Percentiles rank a stretch among this genome's conserved stretches.
Evolutionary conservation across 1,140 invertebrate species (phyloP).

Genomic region (Drosophila navojoa): DNA sequence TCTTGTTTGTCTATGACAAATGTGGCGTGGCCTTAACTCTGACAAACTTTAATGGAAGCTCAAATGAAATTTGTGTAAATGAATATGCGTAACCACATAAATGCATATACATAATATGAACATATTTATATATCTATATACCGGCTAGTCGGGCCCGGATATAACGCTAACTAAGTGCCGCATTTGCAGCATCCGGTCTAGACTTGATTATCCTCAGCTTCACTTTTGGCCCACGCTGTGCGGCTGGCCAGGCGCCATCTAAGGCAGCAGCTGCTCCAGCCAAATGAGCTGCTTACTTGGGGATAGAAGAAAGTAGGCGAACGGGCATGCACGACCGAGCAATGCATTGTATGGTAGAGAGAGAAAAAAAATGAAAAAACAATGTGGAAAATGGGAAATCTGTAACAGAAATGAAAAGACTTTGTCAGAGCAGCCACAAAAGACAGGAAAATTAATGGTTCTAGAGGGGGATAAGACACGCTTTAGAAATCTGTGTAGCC

Average conservation of each 20-base stretch:
- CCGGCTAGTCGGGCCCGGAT: constrained; percentile 5
- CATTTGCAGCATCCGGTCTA: constrained; percentile 72
- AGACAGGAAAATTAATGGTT: too few relatives aligned
- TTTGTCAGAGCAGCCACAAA: too few relatives aligned
- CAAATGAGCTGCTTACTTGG: constrained; percentile 52
- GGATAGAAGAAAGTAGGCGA: constrained; percentile 55
- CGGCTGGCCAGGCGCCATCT: constrained; percentile 32
- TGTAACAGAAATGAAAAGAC: too few relatives aligned
- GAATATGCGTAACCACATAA: neutral
- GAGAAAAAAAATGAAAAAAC: too few relatives aligned
- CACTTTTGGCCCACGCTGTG: constrained; percentile 24
- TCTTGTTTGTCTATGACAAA: constrained; percentile 39
- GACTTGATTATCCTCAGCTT: constrained; percentile 61
- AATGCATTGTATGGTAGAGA: neutral
- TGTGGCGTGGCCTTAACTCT: constrained; percentile 39
- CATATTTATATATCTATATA: too few relatives aligned
- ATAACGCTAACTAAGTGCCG: constrained; percentile 47
- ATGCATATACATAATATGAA: neutral
- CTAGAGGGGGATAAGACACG: too few relatives aligned
- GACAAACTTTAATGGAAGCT: constrained; percentile 51
- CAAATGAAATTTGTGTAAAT: constrained; percentile 21
- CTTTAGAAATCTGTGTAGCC: too few relatives aligned
- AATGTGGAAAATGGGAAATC: too few relatives aligned
- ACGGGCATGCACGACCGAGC: neutral
- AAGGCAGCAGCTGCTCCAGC: constrained; percentile 52